Evolutionary conservation across 2,113 vertebrate species (phyloP).

Genomic region (Zonotrichia leucophrys): DNA sequence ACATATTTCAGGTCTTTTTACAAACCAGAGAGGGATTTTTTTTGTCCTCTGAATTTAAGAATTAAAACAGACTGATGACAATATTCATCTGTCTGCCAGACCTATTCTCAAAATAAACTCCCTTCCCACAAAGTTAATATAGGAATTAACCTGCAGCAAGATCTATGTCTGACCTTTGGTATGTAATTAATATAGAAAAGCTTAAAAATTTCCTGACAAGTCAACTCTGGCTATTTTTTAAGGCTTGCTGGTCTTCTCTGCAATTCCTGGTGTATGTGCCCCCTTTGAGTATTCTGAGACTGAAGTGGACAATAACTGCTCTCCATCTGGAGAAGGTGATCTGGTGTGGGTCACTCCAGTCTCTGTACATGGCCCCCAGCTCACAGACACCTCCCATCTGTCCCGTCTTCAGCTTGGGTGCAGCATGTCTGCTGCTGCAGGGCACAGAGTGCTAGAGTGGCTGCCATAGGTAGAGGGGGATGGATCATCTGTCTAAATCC

Average conservation of each 20-base stretch:
- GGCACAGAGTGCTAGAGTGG: not conserved
- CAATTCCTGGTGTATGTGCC: not conserved
- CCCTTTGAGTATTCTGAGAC: not conserved
- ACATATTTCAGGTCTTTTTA: not conserved
- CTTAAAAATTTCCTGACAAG: not conserved
- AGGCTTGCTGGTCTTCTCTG: not conserved
- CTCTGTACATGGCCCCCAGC: not conserved
- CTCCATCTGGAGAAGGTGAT: not conserved
- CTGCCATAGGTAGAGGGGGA: not conserved
- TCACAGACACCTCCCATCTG: not conserved
- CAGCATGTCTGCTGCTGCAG: not conserved
- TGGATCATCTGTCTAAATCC: not conserved
- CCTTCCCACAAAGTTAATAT: not conserved
- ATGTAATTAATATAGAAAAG: not conserved
- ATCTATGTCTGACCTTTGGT: not conserved
- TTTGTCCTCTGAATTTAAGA: not conserved
- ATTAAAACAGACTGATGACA: not conserved
- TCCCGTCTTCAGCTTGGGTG: accelerated
- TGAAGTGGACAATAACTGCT: not conserved
- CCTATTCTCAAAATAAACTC: not conserved
- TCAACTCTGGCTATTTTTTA: not conserved
- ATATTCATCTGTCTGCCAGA: not conserved
- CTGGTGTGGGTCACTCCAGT: not conserved
- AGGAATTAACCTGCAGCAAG: not conserved
- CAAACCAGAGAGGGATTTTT: not conserved